Evolutionary conservation across 2,797 vertebrate genomes (phyloP).

Genomic region (Cirrhinus mrigala): DNA sequence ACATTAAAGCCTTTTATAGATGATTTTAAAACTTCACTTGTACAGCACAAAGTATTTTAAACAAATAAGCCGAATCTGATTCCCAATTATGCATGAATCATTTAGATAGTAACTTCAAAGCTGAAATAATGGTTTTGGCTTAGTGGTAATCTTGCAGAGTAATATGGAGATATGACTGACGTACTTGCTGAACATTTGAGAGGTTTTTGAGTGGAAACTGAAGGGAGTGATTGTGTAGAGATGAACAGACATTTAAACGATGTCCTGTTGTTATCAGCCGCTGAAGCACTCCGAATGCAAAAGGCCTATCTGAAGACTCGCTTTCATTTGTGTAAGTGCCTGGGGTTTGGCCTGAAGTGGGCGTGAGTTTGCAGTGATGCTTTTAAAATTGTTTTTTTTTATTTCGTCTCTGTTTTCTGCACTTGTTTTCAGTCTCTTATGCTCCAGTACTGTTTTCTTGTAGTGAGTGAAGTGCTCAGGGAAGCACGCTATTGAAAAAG

Average conservation of each 20-base stretch:
- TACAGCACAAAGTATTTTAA: neutral
- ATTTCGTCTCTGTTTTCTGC: slow-evolving; percentile 21
- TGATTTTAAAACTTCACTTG: neutral
- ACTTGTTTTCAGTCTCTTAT: slow-evolving; percentile 29
- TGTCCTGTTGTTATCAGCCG: slow-evolving; percentile 71
- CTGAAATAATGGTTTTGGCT: slow-evolving; percentile 8
- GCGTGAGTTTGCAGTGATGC: slow-evolving; percentile 69
- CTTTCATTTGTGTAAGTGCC: slow-evolving; percentile 83
- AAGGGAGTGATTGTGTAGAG: slow-evolving; percentile 47
- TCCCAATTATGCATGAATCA: neutral
- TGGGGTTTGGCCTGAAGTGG: slow-evolving; percentile 44
- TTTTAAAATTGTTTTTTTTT: slow-evolving; percentile 47
- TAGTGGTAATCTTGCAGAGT: neutral
- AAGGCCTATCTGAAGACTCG: slow-evolving; percentile 78
- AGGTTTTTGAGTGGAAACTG: neutral
- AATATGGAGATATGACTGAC: neutral
- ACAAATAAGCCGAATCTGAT: neutral
- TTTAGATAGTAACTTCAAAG: slow-evolving; percentile 32
- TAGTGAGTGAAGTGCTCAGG: slow-evolving; percentile 31
- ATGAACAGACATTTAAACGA: slow-evolving; percentile 61
- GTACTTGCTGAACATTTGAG: neutral
- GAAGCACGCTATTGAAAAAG: slow-evolving; percentile 43
- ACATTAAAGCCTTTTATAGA: neutral
- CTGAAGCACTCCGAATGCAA: slow-evolving; percentile 78
- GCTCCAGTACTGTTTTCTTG: slow-evolving; percentile 34